Conservation (phyloP, 1,140 invertebrate species). For the Cydia pomonella region DNA sequence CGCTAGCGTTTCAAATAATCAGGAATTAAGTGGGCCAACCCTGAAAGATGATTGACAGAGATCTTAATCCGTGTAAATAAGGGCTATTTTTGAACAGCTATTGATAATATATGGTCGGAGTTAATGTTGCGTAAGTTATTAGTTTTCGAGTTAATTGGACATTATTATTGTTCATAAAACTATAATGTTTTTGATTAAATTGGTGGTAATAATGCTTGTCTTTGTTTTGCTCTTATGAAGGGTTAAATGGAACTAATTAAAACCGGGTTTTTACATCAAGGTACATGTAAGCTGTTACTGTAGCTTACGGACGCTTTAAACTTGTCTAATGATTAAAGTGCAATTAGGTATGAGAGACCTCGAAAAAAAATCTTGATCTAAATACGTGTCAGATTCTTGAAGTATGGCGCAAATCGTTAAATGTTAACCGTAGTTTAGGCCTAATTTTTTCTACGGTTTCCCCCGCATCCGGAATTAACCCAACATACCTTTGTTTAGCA, state of each 20-base stretch:
- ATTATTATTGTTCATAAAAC: conserved; percentile 48
- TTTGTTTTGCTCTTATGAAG: conserved; percentile 29
- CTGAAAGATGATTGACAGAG: conserved; percentile 8
- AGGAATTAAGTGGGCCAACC: conserved; percentile 1
- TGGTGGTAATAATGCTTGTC: conserved; percentile 23
- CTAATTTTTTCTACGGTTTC: no score
- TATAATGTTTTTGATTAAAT: conserved; percentile 40
- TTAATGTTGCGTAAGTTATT: conserved; percentile 57
- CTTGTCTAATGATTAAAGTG: no score
- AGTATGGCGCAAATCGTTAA: no score
- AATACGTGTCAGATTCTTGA: no score
- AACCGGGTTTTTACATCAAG: no score
- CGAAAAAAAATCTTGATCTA: no score
- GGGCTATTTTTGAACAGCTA: conserved; percentile 31
- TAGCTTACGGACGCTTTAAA: no score
- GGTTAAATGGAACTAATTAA: neutral
- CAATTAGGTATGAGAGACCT: no score
- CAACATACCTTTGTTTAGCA: no score
- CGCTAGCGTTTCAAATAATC: neutral
- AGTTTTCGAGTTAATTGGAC: conserved; percentile 60
- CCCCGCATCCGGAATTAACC: no score
- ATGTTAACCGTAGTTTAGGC: no score
- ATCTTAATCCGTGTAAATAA: conserved; percentile 6
- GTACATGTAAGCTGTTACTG: no score
- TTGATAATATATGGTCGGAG: conserved; percentile 53